Percentiles rank a stretch among this genome's conserved stretches.
Conservation (phyloP, 2,113 vertebrate genomes). For the Perca fluviatilis region DNA sequence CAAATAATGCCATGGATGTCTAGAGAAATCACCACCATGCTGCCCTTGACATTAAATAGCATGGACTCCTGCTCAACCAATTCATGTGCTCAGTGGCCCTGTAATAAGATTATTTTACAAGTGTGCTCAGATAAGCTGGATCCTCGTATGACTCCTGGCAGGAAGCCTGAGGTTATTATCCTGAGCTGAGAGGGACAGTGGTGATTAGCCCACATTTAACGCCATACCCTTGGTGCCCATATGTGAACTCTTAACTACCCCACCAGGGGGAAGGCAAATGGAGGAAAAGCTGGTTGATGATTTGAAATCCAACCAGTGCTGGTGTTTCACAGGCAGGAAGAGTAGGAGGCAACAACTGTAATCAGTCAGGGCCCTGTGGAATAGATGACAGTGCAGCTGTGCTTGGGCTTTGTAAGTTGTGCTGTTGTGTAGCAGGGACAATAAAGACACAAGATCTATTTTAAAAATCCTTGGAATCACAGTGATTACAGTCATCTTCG, state of each 20-base stretch:
- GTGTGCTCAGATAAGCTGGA: conserved; percentile 27
- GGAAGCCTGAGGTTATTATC: conserved; percentile 41
- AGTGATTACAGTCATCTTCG: conserved; percentile 30
- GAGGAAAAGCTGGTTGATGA: conserved; percentile 35
- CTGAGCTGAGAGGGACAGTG: conserved; percentile 3
- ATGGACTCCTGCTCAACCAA: conserved; percentile 33
- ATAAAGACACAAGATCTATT: conserved; percentile 40
- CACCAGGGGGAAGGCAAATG: conserved; percentile 22
- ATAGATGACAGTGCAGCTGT: conserved; percentile 46
- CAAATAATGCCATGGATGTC: not conserved
- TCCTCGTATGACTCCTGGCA: conserved; percentile 19
- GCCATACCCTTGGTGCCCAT: conserved; percentile 18
- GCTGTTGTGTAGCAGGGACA: conserved; percentile 25
- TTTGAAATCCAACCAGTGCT: conserved; percentile 12
- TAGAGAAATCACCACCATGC: not conserved
- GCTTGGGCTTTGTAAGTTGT: not conserved
- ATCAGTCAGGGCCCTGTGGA: conserved; percentile 40
- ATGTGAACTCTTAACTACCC: conserved; percentile 44
- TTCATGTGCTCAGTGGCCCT: conserved; percentile 15
- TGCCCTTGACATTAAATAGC: conserved; percentile 24
- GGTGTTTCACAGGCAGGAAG: conserved; percentile 43
- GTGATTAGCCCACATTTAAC: conserved; percentile 54
- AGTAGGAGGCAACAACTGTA: conserved; percentile 50
- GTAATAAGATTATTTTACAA: conserved; percentile 56
- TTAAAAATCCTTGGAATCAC: conserved; percentile 39